phyloP scores from a whole-genome alignment of 2,797 vertebrate species.

The Linurgus olivaceus region DNA sequence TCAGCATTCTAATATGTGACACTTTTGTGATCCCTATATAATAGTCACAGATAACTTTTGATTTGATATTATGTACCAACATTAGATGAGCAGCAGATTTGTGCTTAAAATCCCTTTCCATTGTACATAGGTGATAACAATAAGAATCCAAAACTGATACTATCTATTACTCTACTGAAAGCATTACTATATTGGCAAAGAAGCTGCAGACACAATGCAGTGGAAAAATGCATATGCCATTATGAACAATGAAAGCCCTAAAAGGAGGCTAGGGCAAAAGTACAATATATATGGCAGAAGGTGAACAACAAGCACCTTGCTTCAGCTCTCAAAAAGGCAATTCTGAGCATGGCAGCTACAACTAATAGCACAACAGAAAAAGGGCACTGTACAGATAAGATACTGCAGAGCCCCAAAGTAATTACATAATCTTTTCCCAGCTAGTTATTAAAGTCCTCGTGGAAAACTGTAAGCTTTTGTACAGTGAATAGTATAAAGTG shows the following conservation, averaged over 20 bases:
- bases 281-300: conserved; percentile 88
- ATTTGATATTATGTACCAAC: conserved; percentile 93
- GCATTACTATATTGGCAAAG: conserved; percentile 97
- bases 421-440: conserved; percentile 82
- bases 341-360: conserved; percentile 92
- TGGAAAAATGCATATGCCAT: conserved; percentile 90
- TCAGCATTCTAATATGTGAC: conserved; percentile 98
- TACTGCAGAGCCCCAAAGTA: conserved; percentile 81
- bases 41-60: conserved; percentile 95
- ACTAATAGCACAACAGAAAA: conserved; percentile 87
- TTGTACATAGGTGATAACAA: conserved; percentile 92
- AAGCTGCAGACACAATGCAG: conserved; percentile 97
- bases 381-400: conserved; percentile 79
- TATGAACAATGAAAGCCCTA: conserved; percentile 86
- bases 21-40: conserved; percentile 92
- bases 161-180: conserved; percentile 98
- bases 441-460: conserved; percentile 80
- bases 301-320: conserved; percentile 91
- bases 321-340: conserved; percentile 92
- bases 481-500: conserved; percentile 99
- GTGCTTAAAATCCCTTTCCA: conserved; percentile 98
- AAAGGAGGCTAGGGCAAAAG: conserved; percentile 83
- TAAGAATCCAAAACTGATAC: conserved; percentile 94
- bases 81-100: conserved; percentile 96
- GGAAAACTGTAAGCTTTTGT: conserved; percentile 90